Evolutionary conservation across 2,113 vertebrate species (phyloP), one percentile per base, ranked within the genome.

Genomic region (Pandion haliaetus): DNA sequence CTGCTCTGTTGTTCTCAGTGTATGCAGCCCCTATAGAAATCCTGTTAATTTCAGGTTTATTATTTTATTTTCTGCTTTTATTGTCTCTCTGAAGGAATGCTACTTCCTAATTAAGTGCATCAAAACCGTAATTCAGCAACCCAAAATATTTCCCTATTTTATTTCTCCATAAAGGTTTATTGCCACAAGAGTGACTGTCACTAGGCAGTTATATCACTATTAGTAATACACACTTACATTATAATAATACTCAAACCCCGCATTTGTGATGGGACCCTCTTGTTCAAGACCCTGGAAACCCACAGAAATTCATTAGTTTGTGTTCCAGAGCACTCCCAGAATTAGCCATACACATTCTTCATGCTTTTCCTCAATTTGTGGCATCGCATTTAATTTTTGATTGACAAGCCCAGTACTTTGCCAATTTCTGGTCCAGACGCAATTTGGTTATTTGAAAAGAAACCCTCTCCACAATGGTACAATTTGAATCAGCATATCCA

Each of bases 61-160:
- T 94, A 59, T 74, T 96, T 91, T 91, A 66, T 94, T 94, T 95
- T 87, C 83, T 72, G 77, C 38, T 93, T 95, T 92, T 94, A 89
- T 92, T 82, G 36, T 72, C 80, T 63, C 57, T 93, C 89, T 93
- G 83, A 95, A 92, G 65, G 61, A 96, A 86, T 57, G 69, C 57
- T 93, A 62, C 80, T 97, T 91, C 65, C 77, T 79, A 94, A 95
- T 97, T 95, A 93, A 95, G 62, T 67, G 57, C 83, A 81, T 86
- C 76, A 86, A 74, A 95, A 42, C 47, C 61, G 44, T 81, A 92
- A 79, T 40, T 72, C 17, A 71, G 74, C 82, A 86, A 59, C 50
- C 36, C 47, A 61, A 93, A 92, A 77, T 88, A 86, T 92, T 82
- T 91, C 84, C 65, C 71, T 72, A 65, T 86, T 93, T 90, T 93